Evolutionary conservation across 2,113 vertebrate genomes (phyloP).

Genomic region (Rana temporaria): DNA sequence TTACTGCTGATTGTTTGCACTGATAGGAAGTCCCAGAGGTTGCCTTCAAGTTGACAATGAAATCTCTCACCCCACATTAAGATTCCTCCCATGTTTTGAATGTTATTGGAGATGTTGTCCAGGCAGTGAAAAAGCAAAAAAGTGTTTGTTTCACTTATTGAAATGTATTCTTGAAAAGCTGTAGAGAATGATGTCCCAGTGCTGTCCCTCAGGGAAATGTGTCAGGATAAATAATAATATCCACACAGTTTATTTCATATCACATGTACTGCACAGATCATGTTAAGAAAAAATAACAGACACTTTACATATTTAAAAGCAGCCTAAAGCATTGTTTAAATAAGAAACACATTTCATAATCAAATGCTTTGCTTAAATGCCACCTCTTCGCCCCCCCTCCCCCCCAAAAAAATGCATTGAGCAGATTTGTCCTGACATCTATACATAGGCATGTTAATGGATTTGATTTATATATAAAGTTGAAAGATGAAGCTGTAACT

Average conservation of each 20-base stretch:
- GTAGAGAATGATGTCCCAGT: slow-evolving; percentile 34
- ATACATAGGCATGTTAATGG: background rate
- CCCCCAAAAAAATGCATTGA: background rate
- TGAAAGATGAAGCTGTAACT: no score
- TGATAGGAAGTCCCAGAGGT: slow-evolving; percentile 27
- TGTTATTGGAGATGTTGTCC: slow-evolving; percentile 40
- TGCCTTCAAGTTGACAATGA: slow-evolving; percentile 24
- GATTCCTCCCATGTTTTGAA: slow-evolving; percentile 21
- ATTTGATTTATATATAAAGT: no score
- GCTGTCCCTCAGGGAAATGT: slow-evolving; percentile 9
- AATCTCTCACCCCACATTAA: slow-evolving; percentile 32
- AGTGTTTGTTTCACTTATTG: slow-evolving; percentile 41
- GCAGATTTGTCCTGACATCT: background rate
- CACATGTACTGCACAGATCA: slow-evolving; percentile 13
- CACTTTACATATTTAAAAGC: slow-evolving; percentile 36
- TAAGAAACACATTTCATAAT: slow-evolving; percentile 12
- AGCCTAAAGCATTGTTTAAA: slow-evolving; percentile 25
- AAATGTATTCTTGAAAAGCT: slow-evolving; percentile 48
- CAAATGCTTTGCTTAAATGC: background rate
- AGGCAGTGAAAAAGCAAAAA: slow-evolving; percentile 28
- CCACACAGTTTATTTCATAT: slow-evolving; percentile 5
- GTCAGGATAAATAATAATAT: slow-evolving; percentile 33
- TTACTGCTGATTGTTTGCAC: slow-evolving; percentile 35
- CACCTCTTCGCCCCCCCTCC: no score
- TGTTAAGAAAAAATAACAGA: slow-evolving; percentile 12